Conservation (phyloP, 2,797 vertebrate species). For the Clarias laeviceps region DNA sequence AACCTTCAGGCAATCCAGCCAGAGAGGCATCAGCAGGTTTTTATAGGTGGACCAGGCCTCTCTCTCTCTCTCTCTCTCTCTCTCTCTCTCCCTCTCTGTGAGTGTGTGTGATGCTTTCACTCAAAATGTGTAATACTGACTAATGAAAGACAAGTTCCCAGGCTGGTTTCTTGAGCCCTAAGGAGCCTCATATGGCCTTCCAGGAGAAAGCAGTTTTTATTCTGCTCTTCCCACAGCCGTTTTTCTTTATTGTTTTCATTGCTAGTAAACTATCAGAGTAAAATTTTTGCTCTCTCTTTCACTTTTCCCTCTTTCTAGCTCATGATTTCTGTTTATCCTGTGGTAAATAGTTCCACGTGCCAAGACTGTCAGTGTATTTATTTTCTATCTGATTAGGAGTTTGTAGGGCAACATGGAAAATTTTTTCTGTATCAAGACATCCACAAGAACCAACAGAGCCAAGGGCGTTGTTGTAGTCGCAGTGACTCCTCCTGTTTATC, state of each 20-base stretch:
- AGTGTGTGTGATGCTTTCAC: no score
- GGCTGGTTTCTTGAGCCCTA: conserved; percentile 38
- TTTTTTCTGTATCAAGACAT: not conserved
- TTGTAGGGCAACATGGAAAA: not conserved
- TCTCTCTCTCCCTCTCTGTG: no score
- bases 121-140: no score
- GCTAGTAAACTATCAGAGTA: not conserved
- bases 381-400: not conserved
- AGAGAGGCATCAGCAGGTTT: conserved; percentile 47
- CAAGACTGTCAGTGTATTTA: not conserved
- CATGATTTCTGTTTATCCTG: not conserved
- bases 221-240: conserved; percentile 32
- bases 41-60: conserved; percentile 43
- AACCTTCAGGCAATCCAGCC: conserved; percentile 53
- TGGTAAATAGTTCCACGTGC: not conserved
- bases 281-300: not conserved
- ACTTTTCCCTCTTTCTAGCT: not conserved
- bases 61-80: no score
- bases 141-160: conserved; percentile 36
- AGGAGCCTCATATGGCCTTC: conserved; percentile 54
- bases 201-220: conserved; percentile 44
- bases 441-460: not conserved
- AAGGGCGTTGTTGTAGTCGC: not conserved
- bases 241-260: conserved; percentile 45
- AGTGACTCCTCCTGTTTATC: no score